Base-by-base conservation (phyloP, 1,140 invertebrate species). In the Triops longicaudatus region DNA sequence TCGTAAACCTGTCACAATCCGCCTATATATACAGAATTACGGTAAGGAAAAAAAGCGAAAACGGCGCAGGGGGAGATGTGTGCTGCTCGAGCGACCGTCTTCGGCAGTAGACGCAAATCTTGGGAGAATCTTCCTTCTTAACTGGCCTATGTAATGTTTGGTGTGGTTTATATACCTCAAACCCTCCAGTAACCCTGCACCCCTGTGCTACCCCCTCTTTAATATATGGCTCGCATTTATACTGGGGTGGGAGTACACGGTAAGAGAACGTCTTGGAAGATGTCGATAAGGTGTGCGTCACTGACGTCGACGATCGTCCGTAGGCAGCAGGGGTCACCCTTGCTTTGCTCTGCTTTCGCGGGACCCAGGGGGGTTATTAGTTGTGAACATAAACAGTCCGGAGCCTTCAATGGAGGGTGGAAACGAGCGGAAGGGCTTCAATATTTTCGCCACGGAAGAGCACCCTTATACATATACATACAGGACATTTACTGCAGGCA, bases 261-360 rank as follows among this genome's bases (percentile, higher is more conserved):
- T 63, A 22, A 22, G 50, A 63, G 50, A 22, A 63, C n/a, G 50
- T 63, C 50, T 63, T 63, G 50, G 50, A 63, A 63, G 50, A 10
- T 63, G 50, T 63, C 50, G 50, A 63, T 63, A 63, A 63, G 50
- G 50, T 63, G 50, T 63, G 50, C 50, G 50, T 63, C 50, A 63
- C 50, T 14, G 50, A 17, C 50, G 50, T 63, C 50, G 44, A 14
- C 50, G 14, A 22, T 63, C 50, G 50, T 63, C 9, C 50, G 22
- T 63, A 63, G 22, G 17, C 50, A n/a, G 17, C n/a, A 63, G 50
- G 50, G 50, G 50, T 17, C 50, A 14, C 14, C 50, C 2, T 63
- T 37, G 17, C 50, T 63, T 10, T 5, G 50, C 50, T 63, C 50
- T 63, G 50, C 50, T 63, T 22, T 63, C 50, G n/a, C 50, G 50